These are phyloP conservation scores for Catharus bicknelli DNA, from an alignment of 2,113 vertebrate genomes.

Conservation along the genomic window DNA sequence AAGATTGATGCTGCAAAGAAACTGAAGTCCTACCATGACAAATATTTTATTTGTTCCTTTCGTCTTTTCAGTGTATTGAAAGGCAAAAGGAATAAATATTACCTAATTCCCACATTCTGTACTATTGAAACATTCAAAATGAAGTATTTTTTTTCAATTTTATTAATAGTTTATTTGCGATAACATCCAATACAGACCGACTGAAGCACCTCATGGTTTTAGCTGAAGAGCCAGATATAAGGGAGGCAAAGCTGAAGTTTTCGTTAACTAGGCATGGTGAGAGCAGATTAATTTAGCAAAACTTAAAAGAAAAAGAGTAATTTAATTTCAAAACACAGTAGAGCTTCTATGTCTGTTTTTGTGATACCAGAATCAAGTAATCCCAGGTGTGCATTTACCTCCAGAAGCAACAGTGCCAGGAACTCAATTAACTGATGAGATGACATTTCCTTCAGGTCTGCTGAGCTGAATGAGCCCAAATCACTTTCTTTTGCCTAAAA, in stretches of 20 bases:
- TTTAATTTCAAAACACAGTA: background rate
- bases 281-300: background rate
- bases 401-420: constrained; percentile 84
- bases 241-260: background rate
- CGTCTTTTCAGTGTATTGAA: background rate
- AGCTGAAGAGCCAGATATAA: background rate
- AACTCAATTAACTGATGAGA: constrained; percentile 93
- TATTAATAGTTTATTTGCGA: background rate
- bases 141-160: background rate
- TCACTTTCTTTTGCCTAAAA: constrained; percentile 86
- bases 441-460: constrained; percentile 85
- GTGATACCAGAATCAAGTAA: background rate
- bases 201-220: background rate
- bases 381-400: constrained; percentile 70
- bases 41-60: background rate
- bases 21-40: background rate
- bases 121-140: background rate
- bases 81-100: background rate
- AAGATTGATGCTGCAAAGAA: background rate
- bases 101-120: background rate
- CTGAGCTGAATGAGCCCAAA: constrained; percentile 78
- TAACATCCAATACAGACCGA: background rate
- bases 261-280: background rate
- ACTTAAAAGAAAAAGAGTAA: background rate
- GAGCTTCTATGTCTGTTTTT: background rate